Conservation (phyloP, 1,140 invertebrate genomes). For the Octopus bimaculoides region DNA sequence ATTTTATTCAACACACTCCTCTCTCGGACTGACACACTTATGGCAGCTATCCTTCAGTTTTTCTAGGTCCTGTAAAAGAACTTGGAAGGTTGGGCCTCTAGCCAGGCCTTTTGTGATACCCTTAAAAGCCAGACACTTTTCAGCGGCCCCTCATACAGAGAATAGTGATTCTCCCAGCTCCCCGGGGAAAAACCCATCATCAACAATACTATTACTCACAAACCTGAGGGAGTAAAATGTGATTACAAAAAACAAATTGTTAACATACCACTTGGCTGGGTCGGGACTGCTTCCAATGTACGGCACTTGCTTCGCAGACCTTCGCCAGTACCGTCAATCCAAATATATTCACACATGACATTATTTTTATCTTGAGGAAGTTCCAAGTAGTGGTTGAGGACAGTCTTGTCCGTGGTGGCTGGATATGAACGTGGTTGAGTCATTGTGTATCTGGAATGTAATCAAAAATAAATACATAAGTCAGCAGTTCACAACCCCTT, state of each 20-base stretch:
- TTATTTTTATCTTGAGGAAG: slow-evolving; percentile 72
- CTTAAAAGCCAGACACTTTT: too few relatives aligned
- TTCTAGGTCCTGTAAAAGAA: too few relatives aligned
- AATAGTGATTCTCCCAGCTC: too few relatives aligned
- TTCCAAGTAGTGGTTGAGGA: slow-evolving; percentile 71
- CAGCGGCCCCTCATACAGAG: too few relatives aligned
- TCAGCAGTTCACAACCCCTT: too few relatives aligned
- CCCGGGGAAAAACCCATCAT: too few relatives aligned
- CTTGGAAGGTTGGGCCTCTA: too few relatives aligned
- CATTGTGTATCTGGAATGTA: background rate
- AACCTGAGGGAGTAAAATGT: background rate
- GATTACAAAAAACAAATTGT: background rate
- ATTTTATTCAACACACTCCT: too few relatives aligned
- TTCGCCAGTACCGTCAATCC: slow-evolving; percentile 94
- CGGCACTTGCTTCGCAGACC: slow-evolving; percentile 82
- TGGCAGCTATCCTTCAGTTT: too few relatives aligned
- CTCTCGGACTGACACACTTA: too few relatives aligned
- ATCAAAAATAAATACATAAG: background rate
- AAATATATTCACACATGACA: slow-evolving; percentile 86
- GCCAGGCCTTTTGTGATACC: too few relatives aligned
- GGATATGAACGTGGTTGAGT: background rate
- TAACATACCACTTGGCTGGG: slow-evolving; percentile 64
- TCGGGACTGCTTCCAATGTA: slow-evolving; percentile 77
- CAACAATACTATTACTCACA: background rate
- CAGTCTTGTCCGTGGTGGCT: slow-evolving; percentile 63